Evolutionary conservation across 2,113 vertebrate species (phyloP), one percentile per base, ranked within the genome.

Genomic region (Hipposideros armiger): DNA sequence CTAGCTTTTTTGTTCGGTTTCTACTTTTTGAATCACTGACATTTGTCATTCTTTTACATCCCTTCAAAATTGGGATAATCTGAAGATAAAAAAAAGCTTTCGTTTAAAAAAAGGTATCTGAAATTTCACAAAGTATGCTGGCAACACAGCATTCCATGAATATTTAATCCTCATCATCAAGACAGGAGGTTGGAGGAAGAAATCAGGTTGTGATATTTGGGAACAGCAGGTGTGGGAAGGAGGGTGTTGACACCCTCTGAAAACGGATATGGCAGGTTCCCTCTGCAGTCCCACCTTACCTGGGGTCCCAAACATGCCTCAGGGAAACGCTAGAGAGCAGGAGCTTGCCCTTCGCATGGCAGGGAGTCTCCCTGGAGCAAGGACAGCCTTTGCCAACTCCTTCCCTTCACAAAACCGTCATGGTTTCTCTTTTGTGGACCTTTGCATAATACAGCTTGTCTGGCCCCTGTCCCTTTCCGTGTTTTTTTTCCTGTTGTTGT

Each of bases 171-270:
- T 88, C 91, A 70, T 91, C 97, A 97, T 95, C 88, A 93, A 97
- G 97, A 98, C 97, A 98, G 97, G 97, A 98, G 97, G 97, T 67
- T 97, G 97, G 94, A 96, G 96, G 67, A 95, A 97, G 95, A 97
- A 98, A 97, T 98, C 97, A 98, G 97, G 97, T 96, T 97, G 97
- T 98, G 97, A 97, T 97, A 98, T 98, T 97, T 98, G 97, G 96
- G 76, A 98, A 97, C 97, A 98, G 97, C 97, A 98, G 97, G 97
- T 98, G 97, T 97, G 94, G 96, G 97, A 97, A 97, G 95, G 97
- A 97, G 95, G 94, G 97, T 97, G 97, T 97, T 97, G 95, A 97
- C 97, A 97, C 93, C 87, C 97, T 97, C 91, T 95, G 96, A 91
- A 84, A 97, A 97, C 22, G 90, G 93, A 97, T 95, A 91, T 90